phyloP scores from a whole-genome alignment of 1,140 invertebrate species.

The Phymastichus coffea region DNA sequence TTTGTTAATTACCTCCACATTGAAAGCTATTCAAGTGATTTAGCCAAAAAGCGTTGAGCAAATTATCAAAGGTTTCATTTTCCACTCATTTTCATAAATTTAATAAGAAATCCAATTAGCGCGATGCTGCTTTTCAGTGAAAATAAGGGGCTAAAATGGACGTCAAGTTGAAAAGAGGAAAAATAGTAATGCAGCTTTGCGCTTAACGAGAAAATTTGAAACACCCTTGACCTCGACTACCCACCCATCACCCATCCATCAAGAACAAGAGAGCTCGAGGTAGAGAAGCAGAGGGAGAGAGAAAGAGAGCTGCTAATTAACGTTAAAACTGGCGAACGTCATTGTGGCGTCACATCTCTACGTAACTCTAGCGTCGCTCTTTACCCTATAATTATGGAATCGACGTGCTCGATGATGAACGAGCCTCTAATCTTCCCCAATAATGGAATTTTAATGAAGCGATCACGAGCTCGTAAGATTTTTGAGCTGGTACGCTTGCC shows the following conservation, averaged over 20 bases:
- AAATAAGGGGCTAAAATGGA: background rate
- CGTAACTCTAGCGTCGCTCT: too few relatives aligned
- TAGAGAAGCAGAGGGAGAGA: too few relatives aligned
- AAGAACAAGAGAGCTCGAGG: too few relatives aligned
- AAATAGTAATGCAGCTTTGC: too few relatives aligned
- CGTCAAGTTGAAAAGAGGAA: too few relatives aligned
- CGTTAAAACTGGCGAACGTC: background rate
- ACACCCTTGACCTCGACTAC: too few relatives aligned
- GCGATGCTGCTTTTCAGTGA: background rate
- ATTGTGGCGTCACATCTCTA: background rate
- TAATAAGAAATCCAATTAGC: background rate
- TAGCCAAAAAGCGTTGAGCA: too few relatives aligned
- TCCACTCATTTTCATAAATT: background rate
- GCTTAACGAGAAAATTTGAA: too few relatives aligned
- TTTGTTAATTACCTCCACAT: background rate
- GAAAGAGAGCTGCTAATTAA: slow-evolving; percentile 2
- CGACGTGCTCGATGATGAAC: background rate
- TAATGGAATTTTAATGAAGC: slow-evolving; percentile 10
- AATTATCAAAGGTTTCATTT: background rate
- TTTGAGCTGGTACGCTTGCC: background rate
- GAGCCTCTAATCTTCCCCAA: background rate
- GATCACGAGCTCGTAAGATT: too few relatives aligned
- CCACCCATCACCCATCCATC: background rate
- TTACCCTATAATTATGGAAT: slow-evolving; percentile 1
- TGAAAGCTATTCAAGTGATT: too few relatives aligned